These are phyloP conservation scores for Bombus huntii DNA, from an alignment of 1,140 invertebrate genomes.

Conservation along the genomic window DNA sequence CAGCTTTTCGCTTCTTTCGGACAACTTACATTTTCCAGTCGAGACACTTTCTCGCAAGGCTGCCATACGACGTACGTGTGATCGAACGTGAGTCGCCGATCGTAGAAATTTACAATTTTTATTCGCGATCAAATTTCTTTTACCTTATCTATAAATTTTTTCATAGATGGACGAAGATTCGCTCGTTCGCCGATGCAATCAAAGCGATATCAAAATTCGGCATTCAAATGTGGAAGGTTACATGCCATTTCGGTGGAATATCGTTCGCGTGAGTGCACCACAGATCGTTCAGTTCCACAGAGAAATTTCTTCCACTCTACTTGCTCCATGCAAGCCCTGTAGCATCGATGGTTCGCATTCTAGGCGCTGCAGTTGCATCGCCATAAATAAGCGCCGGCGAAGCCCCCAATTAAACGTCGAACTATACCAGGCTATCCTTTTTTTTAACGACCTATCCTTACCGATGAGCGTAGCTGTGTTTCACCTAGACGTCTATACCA, in stretches of 20 bases:
- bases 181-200: neutral
- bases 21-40: rapidly evolving
- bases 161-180: neutral
- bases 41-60: too few species aligned
- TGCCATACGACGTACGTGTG: too few species aligned
- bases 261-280: neutral
- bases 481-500: too few species aligned
- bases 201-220: conserved; percentile 1
- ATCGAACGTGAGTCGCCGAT: too few species aligned
- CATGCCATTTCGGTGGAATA: neutral
- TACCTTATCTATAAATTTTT: neutral
- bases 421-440: neutral
- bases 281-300: conserved; percentile 1
- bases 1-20: too few species aligned
- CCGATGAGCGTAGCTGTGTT: neutral
- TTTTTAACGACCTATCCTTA: neutral
- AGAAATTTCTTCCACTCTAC: conserved; percentile 32
- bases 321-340: conserved; percentile 16
- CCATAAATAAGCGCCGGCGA: neutral
- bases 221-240: conserved; percentile 4
- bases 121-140: neutral
- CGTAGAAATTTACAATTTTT: neutral
- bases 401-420: conserved; percentile 22
- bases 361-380: neutral
- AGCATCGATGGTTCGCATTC: neutral